Base-by-base conservation (phyloP, 1,140 invertebrate species). In the Oedothorax gibbosus region DNA sequence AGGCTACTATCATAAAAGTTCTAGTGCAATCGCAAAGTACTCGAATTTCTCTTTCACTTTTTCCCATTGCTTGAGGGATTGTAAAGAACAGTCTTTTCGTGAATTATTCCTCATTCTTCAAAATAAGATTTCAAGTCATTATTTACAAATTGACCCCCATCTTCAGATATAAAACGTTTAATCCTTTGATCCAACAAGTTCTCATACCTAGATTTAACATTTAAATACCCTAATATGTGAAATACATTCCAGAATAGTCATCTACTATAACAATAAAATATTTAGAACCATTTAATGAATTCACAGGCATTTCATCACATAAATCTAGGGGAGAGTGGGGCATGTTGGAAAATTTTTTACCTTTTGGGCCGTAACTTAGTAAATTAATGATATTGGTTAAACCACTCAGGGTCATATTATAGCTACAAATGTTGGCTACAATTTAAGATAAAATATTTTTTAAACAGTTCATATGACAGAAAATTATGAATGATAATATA, bases 331-430 rank as follows among this genome's bases (percentile, higher is more conserved):
- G 51, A 73, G 71, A 73, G 51, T 54, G 49, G 49, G 71, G 51
- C 71, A 54, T 73, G 71, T 73, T 73, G 51, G n/a, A 18, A 73
- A 50, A 73, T 73, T 54, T 73, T 73, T 73, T 73, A 54, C 50
- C 18, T 73, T 73, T 56, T 73, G 51, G 50, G 12, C 50, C 51
- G 18, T 53, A 54, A 65, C 64, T 65, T 65, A 14, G 64, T 65
- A 20, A 65, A 20, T 65, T 65, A 56, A 73, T n/a, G 51, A 73
- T 73, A 73, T 73, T 73, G 50, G 50, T 73, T 73, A 54, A 73
- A 73, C 71, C 51, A 54, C 18, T 73, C 18, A 56, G 71, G 51
- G 8, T 73, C 56, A 73, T 73, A 73, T 73, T 73, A 56, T 73
- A 73, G 50, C 71, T 56, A 73, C 71, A 73, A 73, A 53, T 56